Evolutionary conservation across 2,113 vertebrate species (phyloP).

Genomic region (Poecile atricapillus): DNA sequence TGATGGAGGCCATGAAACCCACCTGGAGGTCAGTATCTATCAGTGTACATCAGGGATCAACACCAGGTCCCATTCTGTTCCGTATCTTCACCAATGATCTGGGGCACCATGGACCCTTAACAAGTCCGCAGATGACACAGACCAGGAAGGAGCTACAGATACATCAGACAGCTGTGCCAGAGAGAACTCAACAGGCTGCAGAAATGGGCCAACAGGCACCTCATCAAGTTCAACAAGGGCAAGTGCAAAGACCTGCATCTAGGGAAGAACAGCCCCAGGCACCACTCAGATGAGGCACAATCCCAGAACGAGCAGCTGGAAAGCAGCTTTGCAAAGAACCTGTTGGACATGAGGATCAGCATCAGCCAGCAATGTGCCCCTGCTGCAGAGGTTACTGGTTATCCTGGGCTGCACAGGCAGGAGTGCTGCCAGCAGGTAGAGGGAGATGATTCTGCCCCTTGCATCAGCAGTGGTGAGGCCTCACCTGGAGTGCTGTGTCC

Average conservation of each 20-base stretch:
- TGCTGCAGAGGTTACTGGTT: not conserved
- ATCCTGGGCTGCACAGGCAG: not conserved
- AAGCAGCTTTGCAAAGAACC: not conserved
- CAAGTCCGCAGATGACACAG: not conserved
- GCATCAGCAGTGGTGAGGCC: not conserved
- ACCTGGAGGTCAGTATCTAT: not conserved
- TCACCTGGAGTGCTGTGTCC: not conserved
- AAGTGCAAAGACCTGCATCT: not conserved
- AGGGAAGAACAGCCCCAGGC: not conserved
- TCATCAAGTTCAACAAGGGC: not conserved
- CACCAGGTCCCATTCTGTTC: not conserved
- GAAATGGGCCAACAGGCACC: not conserved
- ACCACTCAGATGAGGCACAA: not conserved
- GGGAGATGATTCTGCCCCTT: not conserved
- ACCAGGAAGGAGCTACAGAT: not conserved
- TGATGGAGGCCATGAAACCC: not conserved
- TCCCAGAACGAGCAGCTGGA: not conserved
- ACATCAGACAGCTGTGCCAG: not conserved
- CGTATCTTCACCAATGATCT: rapidly evolving
- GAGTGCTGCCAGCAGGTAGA: not conserved
- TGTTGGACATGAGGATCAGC: not conserved
- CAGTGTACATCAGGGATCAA: not conserved
- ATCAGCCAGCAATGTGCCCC: not conserved
- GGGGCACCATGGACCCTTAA: not conserved
- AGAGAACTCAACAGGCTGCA: not conserved